Evolutionary conservation across 2,888 invertebrate genomes (phyloP).

Genomic region (Brachynemurus nebulosus): DNA sequence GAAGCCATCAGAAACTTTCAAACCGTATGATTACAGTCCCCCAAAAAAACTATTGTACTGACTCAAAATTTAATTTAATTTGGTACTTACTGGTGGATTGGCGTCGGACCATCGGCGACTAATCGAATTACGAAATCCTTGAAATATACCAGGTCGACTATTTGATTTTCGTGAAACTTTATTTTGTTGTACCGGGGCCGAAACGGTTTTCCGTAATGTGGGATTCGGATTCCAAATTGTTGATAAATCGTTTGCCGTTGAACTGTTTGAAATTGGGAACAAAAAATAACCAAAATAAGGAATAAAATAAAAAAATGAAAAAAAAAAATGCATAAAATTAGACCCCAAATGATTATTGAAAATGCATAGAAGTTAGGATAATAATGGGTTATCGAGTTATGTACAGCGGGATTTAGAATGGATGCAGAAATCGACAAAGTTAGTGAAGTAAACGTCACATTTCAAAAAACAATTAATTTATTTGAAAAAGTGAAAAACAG

Average conservation of each 20-base stretch:
- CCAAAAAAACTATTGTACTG: no score
- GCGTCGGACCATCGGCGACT: slow-evolving; percentile 36
- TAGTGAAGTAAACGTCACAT: no score
- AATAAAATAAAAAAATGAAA: slow-evolving; percentile 15
- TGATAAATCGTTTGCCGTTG: slow-evolving; percentile 23
- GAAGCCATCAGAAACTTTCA: no score
- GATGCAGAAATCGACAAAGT: no score
- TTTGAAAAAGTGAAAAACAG: no score
- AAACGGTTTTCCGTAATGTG: slow-evolving; percentile 34
- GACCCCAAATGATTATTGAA: slow-evolving; percentile 7
- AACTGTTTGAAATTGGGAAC: slow-evolving; percentile 21
- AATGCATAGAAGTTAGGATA: no score
- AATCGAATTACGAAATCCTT: slow-evolving; percentile 46
- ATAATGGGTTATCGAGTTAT: no score
- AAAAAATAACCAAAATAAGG: slow-evolving; percentile 17
- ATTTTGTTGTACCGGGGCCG: slow-evolving; percentile 27
- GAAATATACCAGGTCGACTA: slow-evolving; percentile 33
- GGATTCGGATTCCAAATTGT: slow-evolving; percentile 30
- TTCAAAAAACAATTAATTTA: no score
- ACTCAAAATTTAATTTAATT: no score
- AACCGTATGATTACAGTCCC: no score
- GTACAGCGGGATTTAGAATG: no score
- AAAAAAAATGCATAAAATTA: slow-evolving; percentile 13
- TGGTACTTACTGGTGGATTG: slow-evolving; percentile 25
- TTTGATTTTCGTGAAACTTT: slow-evolving; percentile 14